These are phyloP conservation scores for Pterostichus niger DNA, from an alignment of 2,888 invertebrate genomes.

Conservation along the genomic window DNA sequence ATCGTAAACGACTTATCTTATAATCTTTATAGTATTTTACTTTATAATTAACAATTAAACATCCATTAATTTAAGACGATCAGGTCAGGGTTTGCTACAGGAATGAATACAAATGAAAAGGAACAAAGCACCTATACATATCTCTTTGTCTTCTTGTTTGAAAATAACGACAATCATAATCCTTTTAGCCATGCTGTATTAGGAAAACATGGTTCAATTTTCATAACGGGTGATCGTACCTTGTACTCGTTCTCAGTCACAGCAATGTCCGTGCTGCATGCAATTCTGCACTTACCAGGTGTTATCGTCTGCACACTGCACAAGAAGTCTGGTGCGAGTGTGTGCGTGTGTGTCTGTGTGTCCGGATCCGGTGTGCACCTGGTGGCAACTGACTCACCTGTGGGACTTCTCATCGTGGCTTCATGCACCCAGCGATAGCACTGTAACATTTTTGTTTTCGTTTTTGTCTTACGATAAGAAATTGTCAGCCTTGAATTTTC, in stretches of 20 bases:
- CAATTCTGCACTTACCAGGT: constrained; percentile 39
- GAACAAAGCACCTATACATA: no score
- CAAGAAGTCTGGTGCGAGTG: constrained; percentile 4
- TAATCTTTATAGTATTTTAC: constrained; percentile 15
- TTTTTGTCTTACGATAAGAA: no score
- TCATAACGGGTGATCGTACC: constrained; percentile 31
- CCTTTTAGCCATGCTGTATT: neutral
- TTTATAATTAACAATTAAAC: constrained; percentile 15
- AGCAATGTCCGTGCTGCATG: constrained; percentile 13
- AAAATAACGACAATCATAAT: no score
- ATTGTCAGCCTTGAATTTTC: no score
- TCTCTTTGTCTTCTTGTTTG: no score
- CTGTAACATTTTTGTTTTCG: neutral
- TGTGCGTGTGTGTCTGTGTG: constrained; percentile 23
- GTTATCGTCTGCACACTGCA: constrained; percentile 2
- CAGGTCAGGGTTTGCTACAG: neutral
- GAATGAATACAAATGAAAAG: no score
- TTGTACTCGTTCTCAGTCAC: neutral
- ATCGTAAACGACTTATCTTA: neutral
- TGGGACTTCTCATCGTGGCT: neutral
- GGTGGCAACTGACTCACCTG: constrained; percentile 42
- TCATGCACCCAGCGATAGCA: neutral
- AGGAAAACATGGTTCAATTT: constrained; percentile 9
- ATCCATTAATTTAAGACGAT: neutral
- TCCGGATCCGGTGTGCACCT: constrained; percentile 36